Conservation (phyloP, 1,140 invertebrate genomes). For the Bathynomus jamesi region DNA sequence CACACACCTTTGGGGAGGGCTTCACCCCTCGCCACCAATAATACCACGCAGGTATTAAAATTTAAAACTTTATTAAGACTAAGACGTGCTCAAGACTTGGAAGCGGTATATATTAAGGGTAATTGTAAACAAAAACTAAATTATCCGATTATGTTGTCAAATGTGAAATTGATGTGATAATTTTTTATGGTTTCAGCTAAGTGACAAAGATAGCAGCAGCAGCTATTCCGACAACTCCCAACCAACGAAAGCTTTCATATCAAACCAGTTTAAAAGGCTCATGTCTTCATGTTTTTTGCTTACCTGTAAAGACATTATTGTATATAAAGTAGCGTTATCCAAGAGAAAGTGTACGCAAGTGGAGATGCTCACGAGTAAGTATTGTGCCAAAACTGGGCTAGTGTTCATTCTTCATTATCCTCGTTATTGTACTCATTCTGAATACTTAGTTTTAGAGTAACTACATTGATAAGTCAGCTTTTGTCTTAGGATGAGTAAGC, state of each 20-base stretch:
- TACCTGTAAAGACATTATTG: slow-evolving; percentile 76
- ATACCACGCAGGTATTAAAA: background rate
- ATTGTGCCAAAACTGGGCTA: slow-evolving; percentile 34
- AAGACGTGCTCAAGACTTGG: too few species aligned
- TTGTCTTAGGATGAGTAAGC: too few species aligned
- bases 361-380: slow-evolving; percentile 69
- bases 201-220: background rate
- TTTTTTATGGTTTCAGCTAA: background rate
- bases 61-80: too few species aligned
- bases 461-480: too few species aligned
- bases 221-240: background rate
- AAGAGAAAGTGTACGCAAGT: slow-evolving; percentile 59
- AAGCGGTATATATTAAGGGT: too few species aligned
- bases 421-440: too few species aligned
- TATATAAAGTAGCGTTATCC: slow-evolving; percentile 72
- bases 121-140: too few species aligned
- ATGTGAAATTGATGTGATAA: too few species aligned
- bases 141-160: too few species aligned
- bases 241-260: slow-evolving; percentile 26
- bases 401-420: too few species aligned
- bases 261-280: slow-evolving; percentile 66
- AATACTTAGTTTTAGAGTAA: too few species aligned
- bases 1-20: slow-evolving; percentile 38
- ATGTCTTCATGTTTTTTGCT: slow-evolving; percentile 87
- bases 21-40: slow-evolving; percentile 36